These are phyloP conservation scores for Cinclus cinclus DNA, from an alignment of 2,113 vertebrate genomes.

Conservation along the genomic window DNA sequence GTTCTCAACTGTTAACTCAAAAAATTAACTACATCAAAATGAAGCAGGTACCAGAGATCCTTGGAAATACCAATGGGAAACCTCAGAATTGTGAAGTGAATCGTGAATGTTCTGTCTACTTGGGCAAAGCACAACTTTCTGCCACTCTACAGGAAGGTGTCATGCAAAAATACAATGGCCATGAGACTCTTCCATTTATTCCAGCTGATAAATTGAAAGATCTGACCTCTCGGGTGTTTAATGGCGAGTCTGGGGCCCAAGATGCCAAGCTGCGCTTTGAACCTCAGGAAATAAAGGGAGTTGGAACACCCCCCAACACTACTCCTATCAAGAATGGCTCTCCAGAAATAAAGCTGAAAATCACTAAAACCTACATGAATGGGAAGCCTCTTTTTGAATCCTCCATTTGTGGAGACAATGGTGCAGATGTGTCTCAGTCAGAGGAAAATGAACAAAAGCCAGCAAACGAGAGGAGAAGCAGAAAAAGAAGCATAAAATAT, in stretches of 20 bases:
- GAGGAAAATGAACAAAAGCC: conserved; percentile 73
- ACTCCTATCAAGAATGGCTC: conserved; percentile 82
- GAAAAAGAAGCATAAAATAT: conserved; percentile 79
- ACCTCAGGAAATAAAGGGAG: conserved; percentile 80
- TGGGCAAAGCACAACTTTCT: conserved; percentile 89
- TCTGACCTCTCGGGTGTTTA: conserved; percentile 90
- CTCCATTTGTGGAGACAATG: conserved; percentile 81
- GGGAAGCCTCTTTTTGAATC: conserved; percentile 85
- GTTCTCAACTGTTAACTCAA: conserved; percentile 82
- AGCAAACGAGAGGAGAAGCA: conserved; percentile 73
- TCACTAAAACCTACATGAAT: conserved; percentile 90
- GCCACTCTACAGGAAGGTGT: conserved; percentile 87
- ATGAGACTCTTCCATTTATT: conserved; percentile 79
- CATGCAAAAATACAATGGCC: conserved; percentile 87
- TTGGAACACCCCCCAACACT: conserved; percentile 78
- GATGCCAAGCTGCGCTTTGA: conserved; percentile 82
- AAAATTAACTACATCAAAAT: conserved; percentile 87
- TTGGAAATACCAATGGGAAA: conserved; percentile 78
- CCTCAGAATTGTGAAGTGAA: conserved; percentile 81
- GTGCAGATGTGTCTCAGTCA: conserved; percentile 66
- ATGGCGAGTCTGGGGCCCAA: conserved; percentile 84
- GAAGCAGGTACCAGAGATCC: conserved; percentile 90
- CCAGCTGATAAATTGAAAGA: conserved; percentile 88
- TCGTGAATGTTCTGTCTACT: conserved; percentile 84
- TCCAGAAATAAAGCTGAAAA: conserved; percentile 88